Base-by-base conservation (phyloP, 1,140 invertebrate species). In the Drosophila parvula region DNA sequence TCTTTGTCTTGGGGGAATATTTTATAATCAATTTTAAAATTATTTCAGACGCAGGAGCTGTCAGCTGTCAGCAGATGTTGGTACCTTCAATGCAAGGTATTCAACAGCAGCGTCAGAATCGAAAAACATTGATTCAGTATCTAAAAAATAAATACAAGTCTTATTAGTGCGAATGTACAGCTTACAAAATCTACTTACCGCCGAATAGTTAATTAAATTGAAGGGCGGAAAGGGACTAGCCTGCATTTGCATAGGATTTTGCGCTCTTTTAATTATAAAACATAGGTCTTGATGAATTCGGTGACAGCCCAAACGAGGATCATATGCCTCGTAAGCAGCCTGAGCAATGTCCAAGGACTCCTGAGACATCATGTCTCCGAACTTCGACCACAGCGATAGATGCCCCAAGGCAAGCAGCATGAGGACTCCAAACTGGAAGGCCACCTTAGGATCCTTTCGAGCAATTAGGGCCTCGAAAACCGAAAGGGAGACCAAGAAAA, bases 101-200 rank as follows among this genome's bases (percentile, higher is more conserved):
- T 50, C 7, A 50, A 28, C 48, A 50, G 12, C 18, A 84, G 12
- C 8, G 81, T 85, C 4, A 84, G 12, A 14, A 84, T 70, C 27
- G 60, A 68, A 43, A 74, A 84, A 18, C 81, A 80, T 30, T 84
- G 81, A 4, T 85, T 67, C 4, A 85, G 45, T 57, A 78, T 67
- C 82, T 85, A 40, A 7, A 53, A 28, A 27, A 41, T 34, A 14
- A 27, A 30, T 6, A 14, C 5, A 44, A 1, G 0, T 0, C 5
- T 0, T 9, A 1, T 22, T 5, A 22, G 36, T 36, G 0, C 4
- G n/a, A 8, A 7, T 12, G 11, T 50, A 0, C 7, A 11, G 9
- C 12, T 36, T 5, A 16, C n/a, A 9, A 38, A 3, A 40, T 10
- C 0, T 10, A 67, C 81, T 74, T 44, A 84, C 77, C 27, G 62